These are phyloP conservation scores for Drosophila bocqueti DNA, from an alignment of 1,140 invertebrate genomes.

Conservation along the genomic window DNA sequence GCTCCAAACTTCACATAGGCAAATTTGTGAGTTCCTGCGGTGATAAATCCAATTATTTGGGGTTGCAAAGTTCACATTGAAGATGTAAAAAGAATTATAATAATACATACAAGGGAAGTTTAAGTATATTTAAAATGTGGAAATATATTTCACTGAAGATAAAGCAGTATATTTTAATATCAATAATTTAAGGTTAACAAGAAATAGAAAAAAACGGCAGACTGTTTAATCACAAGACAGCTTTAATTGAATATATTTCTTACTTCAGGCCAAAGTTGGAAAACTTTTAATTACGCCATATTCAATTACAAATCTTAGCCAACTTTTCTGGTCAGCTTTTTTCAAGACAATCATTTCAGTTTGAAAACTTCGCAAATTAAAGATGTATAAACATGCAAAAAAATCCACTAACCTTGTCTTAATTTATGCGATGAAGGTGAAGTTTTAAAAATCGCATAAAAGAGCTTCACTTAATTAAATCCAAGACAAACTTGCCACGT, in stretches of 20 bases:
- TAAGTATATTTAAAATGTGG: background rate
- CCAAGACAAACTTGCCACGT: too few species aligned
- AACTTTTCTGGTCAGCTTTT: constrained; percentile 11
- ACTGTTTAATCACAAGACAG: background rate
- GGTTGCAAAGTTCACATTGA: constrained; percentile 7
- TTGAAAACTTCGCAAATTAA: constrained; percentile 1
- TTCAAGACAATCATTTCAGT: background rate
- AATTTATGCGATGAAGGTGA: background rate
- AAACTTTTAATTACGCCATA: constrained; percentile 16
- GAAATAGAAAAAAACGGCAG: background rate
- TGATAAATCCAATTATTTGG: constrained; percentile 32
- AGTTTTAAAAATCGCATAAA: background rate
- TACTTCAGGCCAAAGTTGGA: background rate
- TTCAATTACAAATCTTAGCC: constrained; percentile 8
- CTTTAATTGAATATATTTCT: constrained; percentile 5
- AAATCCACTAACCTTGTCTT: background rate
- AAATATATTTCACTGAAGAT: background rate
- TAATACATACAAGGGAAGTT: background rate
- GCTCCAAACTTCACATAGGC: constrained; percentile 24
- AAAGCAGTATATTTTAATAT: background rate
- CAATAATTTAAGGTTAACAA: background rate
- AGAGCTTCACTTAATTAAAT: background rate
- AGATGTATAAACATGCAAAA: background rate
- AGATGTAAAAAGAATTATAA: background rate
- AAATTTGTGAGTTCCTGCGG: constrained; percentile 19